phyloP scores from a whole-genome alignment of 2,888 invertebrate species.

The Spisula subtruncata region DNA sequence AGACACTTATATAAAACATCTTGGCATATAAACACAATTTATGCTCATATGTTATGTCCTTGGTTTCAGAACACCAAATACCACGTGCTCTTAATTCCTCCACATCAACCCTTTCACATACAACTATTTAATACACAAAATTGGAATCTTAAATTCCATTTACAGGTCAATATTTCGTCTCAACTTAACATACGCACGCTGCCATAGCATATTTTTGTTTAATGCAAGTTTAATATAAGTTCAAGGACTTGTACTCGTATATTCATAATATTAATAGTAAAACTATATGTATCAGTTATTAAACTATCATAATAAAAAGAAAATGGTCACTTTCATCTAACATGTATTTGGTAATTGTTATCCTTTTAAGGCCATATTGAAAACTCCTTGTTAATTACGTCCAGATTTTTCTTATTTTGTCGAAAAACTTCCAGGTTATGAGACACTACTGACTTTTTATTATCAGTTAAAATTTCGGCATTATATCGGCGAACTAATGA shows the following conservation, averaged over 20 bases:
- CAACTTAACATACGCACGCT: not conserved
- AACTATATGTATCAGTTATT: not conserved
- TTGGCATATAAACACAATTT: conserved; percentile 18
- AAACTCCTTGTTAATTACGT: too few species aligned
- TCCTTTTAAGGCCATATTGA: too few species aligned
- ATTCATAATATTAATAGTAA: not conserved
- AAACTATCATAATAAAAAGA: not conserved
- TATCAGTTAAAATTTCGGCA: too few species aligned
- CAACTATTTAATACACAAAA: not conserved
- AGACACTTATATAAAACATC: conserved; percentile 37
- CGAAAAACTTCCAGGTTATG: too few species aligned
- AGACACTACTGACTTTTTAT: too few species aligned
- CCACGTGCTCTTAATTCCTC: too few species aligned
- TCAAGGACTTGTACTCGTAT: not conserved
- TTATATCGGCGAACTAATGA: too few species aligned
- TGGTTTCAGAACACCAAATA: not conserved
- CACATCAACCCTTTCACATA: too few species aligned
- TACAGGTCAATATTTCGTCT: not conserved
- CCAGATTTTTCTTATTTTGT: too few species aligned
- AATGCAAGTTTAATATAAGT: not conserved
- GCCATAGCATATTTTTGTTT: not conserved
- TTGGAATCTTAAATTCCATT: not conserved
- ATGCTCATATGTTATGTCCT: not conserved
- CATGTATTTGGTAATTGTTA: too few species aligned
- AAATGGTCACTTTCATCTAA: too few species aligned